Conservation (phyloP, 2,113 vertebrate species). For the Dasyurus viverrinus region DNA sequence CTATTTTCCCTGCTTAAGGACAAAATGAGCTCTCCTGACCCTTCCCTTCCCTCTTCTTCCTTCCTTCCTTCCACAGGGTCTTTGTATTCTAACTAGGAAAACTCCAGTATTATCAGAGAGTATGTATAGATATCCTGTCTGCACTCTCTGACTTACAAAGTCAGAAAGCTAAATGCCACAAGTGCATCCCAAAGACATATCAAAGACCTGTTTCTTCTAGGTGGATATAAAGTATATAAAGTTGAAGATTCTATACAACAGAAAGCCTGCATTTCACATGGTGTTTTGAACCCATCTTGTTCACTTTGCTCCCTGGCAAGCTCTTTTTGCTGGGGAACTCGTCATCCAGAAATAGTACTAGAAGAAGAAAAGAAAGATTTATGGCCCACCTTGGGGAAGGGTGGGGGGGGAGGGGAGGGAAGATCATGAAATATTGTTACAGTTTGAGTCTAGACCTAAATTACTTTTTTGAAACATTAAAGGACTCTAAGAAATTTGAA, state of each 20-base stretch:
- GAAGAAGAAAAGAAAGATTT: neutral
- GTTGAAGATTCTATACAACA: constrained; percentile 31
- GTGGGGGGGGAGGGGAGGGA: constrained; percentile 20
- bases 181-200: constrained; percentile 35
- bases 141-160: neutral
- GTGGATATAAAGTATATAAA: constrained; percentile 17
- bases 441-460: neutral
- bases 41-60: neutral
- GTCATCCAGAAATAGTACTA: constrained; percentile 26
- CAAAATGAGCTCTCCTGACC: neutral
- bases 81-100: neutral
- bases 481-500: constrained; percentile 35
- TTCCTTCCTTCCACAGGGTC: neutral
- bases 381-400: constrained; percentile 29
- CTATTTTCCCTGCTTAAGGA: neutral
- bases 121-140: neutral
- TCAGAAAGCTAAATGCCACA: constrained; percentile 31
- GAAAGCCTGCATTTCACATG: constrained; percentile 8
- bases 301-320: constrained; percentile 51
- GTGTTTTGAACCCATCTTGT: constrained; percentile 20
- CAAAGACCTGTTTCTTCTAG: constrained; percentile 47
- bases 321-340: constrained; percentile 40
- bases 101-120: neutral
- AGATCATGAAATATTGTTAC: neutral
- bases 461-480: constrained; percentile 51